Evolutionary conservation across 2,888 invertebrate species (phyloP), one percentile per base, ranked within the genome.

Genomic region (Heteromyza rotundicornis): DNA sequence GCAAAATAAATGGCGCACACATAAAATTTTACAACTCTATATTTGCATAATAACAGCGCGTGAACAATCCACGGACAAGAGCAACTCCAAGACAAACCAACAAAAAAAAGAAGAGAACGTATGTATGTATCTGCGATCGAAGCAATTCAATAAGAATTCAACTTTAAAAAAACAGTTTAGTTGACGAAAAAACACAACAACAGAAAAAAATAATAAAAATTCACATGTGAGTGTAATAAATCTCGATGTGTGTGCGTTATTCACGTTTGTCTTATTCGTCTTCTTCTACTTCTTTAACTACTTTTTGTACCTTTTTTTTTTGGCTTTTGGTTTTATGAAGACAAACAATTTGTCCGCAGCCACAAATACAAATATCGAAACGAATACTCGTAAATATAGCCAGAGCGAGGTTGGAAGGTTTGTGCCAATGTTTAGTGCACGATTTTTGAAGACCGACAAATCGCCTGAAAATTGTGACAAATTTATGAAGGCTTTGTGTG

Each of bases 1-100:
- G 70, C 66, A 57, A 68, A 71, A 70, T 71, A 72, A 74, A 68
- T 73, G 75, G 70, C 68, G 72, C 69, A 67, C 75, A 59, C 68
- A 67, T 67, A 67, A 77, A 76, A 73, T 75, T 78, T 78, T 75
- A 75, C 77, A 72, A 71, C 74, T 67, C 64, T 69, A 77, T 75
- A 75, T 75, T 75, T 77, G 75, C 75, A 75, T 75, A 75, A 75
- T 77, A 77, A 75, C 74, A 75, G 75, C 72, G 72, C 73, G 70
- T 71, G 77, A 70, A 74, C 70, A 67, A 67, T 63, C 57, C 67
- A 69, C 59, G 66, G 60, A 56, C 54, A 53, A 44, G 54, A 63
- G 35, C 55, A 54, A 57, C 35, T 24, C 50, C 5, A 59, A 44
- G 24, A 56, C 24, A 57, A 68, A 51, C 50, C 47, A 63, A 24